Evolutionary conservation across 2,113 vertebrate species (phyloP).

Genomic region (Campylomormyrus numenius): DNA sequence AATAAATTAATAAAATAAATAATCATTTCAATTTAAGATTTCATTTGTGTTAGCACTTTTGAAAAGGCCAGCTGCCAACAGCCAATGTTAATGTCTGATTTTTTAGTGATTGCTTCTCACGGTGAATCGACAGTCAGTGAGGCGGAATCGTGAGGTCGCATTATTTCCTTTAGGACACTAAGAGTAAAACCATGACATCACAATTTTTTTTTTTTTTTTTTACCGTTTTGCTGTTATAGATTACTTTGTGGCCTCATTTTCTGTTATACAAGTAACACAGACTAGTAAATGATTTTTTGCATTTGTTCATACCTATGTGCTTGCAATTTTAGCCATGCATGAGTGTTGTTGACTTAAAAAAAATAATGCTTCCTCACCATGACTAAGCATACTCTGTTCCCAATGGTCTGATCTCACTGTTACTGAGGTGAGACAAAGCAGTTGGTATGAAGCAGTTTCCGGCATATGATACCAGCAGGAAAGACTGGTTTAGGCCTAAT

Average conservation of each 20-base stretch:
- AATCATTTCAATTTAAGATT: neutral
- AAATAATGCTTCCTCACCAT: slow-evolving; percentile 14
- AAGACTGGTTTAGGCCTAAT: slow-evolving; percentile 1
- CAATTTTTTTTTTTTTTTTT: neutral
- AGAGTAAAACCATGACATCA: neutral
- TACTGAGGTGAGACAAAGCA: neutral
- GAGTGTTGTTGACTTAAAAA: neutral
- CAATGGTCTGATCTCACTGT: slow-evolving; percentile 26
- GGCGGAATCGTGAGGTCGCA: neutral
- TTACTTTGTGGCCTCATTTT: neutral
- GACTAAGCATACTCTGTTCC: slow-evolving; percentile 34
- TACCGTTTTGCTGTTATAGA: neutral
- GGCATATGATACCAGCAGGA: neutral
- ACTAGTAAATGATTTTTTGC: neutral
- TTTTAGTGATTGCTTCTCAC: neutral
- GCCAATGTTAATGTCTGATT: neutral
- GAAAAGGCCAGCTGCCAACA: neutral
- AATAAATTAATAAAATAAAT: neutral
- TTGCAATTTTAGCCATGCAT: neutral
- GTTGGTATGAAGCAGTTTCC: neutral
- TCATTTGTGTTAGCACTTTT: neutral
- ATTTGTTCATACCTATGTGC: neutral
- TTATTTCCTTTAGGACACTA: neutral
- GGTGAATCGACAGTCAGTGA: neutral
- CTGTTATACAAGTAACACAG: neutral